Evolutionary conservation across 2,113 vertebrate genomes (phyloP).

Genomic region (Tupaia tana): DNA sequence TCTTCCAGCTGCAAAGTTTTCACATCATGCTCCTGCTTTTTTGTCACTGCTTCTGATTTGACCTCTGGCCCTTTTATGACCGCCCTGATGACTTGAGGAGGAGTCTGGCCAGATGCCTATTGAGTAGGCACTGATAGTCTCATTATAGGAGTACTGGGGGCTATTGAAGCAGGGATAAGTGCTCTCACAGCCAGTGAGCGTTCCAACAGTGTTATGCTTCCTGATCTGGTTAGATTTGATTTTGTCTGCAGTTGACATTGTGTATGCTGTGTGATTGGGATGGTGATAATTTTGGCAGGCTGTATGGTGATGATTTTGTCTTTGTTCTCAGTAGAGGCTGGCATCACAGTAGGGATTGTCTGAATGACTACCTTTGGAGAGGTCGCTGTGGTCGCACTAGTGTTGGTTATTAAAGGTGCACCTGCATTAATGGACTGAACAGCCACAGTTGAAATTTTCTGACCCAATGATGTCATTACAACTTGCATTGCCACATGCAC

Average conservation of each 20-base stretch:
- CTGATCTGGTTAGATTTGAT: conserved; percentile 85
- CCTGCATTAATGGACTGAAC: conserved; percentile 92
- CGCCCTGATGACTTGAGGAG: conserved; percentile 90
- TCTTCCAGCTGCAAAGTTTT: conserved; percentile 89
- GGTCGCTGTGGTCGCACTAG: conserved; percentile 86
- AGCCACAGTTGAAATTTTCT: conserved; percentile 96
- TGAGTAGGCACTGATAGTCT: conserved; percentile 93
- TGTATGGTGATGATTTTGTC: conserved; percentile 96
- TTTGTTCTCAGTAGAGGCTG: conserved; percentile 91
- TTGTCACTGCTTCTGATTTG: conserved; percentile 85
- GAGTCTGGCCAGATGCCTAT: conserved; percentile 87
- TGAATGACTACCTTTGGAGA: conserved; percentile 96
- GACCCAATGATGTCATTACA: conserved; percentile 96
- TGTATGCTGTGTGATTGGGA: conserved; percentile 94
- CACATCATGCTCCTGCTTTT: conserved; percentile 88
- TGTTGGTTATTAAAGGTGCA: conserved; percentile 90
- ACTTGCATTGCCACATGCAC: conserved; percentile 98
- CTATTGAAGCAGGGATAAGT: conserved; percentile 91
- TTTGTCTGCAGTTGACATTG: conserved; percentile 96
- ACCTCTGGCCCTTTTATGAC: conserved; percentile 92
- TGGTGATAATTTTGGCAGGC: conserved; percentile 98
- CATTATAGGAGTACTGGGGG: conserved; percentile 93
- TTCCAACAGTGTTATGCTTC: conserved; percentile 94
- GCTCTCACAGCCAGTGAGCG: conserved; percentile 92
- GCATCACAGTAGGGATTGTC: conserved; percentile 95